A percentile compares a stretch with the other conserved stretches of the same genome.
Conservation (phyloP, 2,113 vertebrate species). For the Chionis minor region DNA sequence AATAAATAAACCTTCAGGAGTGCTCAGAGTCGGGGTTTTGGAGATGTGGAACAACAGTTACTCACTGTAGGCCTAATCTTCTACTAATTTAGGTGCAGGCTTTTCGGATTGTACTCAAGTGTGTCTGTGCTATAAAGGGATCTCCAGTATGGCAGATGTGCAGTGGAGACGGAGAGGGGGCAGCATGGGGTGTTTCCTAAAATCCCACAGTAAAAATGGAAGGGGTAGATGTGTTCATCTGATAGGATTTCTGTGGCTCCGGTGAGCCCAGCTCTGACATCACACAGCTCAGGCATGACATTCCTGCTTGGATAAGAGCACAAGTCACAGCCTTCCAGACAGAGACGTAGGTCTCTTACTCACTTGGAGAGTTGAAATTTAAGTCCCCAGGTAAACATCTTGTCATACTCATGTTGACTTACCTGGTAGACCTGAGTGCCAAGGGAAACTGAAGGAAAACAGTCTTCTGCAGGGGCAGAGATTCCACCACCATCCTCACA, state of each 20-base stretch:
- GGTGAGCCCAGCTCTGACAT: background rate
- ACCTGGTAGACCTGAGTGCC: background rate
- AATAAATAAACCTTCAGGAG: background rate
- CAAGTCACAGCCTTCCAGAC: background rate
- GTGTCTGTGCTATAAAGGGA: background rate
- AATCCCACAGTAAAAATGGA: background rate
- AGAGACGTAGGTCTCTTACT: background rate
- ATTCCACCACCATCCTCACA: background rate
- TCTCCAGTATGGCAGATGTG: background rate
- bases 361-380: background rate
- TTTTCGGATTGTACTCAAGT: background rate
- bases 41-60: background rate
- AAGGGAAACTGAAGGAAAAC: background rate
- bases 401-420: background rate
- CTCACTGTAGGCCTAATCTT: background rate
- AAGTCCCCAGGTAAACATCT: background rate
- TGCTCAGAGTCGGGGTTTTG: background rate
- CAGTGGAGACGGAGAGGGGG: background rate
- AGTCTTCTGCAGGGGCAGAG: background rate
- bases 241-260: background rate
- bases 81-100: background rate
- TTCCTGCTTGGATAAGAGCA: background rate
- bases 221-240: background rate
- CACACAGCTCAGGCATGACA: accelerated
- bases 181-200: background rate